These are phyloP conservation scores for Pangasius krempfi DNA, from an alignment of 2,797 vertebrate species.

Conservation along the genomic window DNA sequence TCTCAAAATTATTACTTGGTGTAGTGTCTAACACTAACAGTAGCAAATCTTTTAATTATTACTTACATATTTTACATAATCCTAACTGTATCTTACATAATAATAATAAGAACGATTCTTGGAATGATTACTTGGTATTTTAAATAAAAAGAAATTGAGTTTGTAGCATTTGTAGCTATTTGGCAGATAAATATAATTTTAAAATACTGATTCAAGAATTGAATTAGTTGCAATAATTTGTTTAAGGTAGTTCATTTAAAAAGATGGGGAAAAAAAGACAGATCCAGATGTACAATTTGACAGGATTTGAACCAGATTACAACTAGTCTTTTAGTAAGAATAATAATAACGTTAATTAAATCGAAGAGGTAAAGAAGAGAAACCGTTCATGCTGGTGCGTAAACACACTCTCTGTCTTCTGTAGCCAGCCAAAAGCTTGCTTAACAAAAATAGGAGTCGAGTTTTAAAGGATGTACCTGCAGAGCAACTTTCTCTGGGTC, in stretches of 20 bases:
- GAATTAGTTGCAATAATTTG: neutral
- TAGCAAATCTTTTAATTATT: neutral
- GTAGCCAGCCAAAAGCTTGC: neutral
- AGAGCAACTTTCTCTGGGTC: conserved; percentile 63
- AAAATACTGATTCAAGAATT: neutral
- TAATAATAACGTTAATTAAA: neutral
- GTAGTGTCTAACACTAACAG: neutral
- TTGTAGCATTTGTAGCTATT: neutral
- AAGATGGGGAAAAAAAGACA: neutral
- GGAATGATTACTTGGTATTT: neutral
- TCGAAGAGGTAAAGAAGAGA: neutral
- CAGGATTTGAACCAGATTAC: neutral
- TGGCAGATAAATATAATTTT: neutral
- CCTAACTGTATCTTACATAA: neutral
- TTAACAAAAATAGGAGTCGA: neutral
- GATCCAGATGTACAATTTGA: neutral
- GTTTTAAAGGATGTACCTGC: conserved; percentile 64
- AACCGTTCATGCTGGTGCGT: neutral
- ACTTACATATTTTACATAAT: neutral
- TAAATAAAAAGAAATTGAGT: neutral
- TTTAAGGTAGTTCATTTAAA: neutral
- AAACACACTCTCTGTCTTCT: neutral
- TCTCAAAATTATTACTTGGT: no score
- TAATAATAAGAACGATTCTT: neutral
- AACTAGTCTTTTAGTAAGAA: neutral